phyloP scores from a whole-genome alignment of 2,113 vertebrate species.

The Patagioenas fasciata region DNA sequence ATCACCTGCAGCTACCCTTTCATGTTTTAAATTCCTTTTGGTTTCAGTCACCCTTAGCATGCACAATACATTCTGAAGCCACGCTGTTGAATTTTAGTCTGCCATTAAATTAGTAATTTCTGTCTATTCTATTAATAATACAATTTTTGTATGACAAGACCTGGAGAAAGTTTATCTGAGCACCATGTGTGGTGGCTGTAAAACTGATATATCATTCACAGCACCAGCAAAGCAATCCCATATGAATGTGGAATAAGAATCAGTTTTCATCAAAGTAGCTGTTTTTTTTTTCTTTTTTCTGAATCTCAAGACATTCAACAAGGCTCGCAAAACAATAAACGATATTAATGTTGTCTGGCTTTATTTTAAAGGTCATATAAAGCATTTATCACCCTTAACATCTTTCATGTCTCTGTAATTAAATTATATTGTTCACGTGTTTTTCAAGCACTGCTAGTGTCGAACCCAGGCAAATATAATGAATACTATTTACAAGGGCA shows the following conservation, averaged over 20 bases:
- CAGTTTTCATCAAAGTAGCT: background rate
- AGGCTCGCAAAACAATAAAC: background rate
- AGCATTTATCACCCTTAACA: background rate
- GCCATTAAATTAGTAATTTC: background rate
- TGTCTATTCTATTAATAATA: background rate
- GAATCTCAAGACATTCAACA: background rate
- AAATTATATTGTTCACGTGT: background rate
- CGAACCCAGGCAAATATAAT: background rate
- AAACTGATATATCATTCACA: background rate
- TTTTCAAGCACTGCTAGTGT: background rate
- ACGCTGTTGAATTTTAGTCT: background rate
- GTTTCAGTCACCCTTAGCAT: background rate
- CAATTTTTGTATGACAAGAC: background rate
- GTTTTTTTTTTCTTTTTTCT: background rate
- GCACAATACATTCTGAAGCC: background rate
- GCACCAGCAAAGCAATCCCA: background rate
- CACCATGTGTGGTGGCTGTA: background rate
- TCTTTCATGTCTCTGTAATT: constrained; percentile 6
- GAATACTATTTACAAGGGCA: background rate
- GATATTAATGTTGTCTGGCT: background rate
- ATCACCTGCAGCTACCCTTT: background rate
- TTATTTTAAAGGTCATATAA: constrained; percentile 33
- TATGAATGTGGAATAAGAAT: background rate
- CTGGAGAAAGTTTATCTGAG: background rate
- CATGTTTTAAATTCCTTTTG: background rate